Evolutionary conservation across 2,797 vertebrate genomes (phyloP).

Genomic region (Malacoctenus gilli): DNA sequence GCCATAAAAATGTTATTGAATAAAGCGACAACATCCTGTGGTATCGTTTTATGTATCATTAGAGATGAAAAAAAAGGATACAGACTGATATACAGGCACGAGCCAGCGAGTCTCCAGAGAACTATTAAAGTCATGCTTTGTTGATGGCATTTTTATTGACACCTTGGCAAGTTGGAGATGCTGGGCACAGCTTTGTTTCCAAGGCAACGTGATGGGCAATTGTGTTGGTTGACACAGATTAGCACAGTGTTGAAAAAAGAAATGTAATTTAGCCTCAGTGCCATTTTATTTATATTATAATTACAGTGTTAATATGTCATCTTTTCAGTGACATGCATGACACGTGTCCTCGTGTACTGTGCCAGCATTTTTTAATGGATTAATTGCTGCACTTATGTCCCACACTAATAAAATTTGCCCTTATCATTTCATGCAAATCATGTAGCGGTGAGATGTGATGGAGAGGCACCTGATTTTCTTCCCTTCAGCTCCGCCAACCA

Average conservation of each 20-base stretch:
- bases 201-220: slow-evolving; percentile 29
- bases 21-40: neutral
- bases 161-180: slow-evolving; percentile 24
- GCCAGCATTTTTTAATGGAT: slow-evolving; percentile 4
- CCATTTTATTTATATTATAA: slow-evolving; percentile 16
- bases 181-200: slow-evolving; percentile 39
- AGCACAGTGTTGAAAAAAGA: slow-evolving; percentile 9
- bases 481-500: neutral
- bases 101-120: slow-evolving; percentile 5
- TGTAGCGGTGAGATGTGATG: neutral
- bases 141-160: slow-evolving; percentile 37
- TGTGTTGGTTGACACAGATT: slow-evolving; percentile 7
- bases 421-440: slow-evolving; percentile 18
- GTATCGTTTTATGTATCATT: neutral
- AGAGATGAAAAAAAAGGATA: slow-evolving; percentile 15
- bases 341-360: neutral
- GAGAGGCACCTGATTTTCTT: slow-evolving; percentile 8
- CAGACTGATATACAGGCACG: slow-evolving; percentile 14
- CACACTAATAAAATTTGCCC: slow-evolving; percentile 4
- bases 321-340: slow-evolving; percentile 1
- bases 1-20: neutral
- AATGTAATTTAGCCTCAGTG: neutral
- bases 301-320: slow-evolving; percentile 6
- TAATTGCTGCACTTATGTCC: slow-evolving; percentile 13
- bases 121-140: slow-evolving; percentile 22